A percentile compares a stretch with the other conserved stretches of the same genome.
phyloP scores from a whole-genome alignment of 2,113 vertebrate species.

The Urocynchramus pylzowi region DNA sequence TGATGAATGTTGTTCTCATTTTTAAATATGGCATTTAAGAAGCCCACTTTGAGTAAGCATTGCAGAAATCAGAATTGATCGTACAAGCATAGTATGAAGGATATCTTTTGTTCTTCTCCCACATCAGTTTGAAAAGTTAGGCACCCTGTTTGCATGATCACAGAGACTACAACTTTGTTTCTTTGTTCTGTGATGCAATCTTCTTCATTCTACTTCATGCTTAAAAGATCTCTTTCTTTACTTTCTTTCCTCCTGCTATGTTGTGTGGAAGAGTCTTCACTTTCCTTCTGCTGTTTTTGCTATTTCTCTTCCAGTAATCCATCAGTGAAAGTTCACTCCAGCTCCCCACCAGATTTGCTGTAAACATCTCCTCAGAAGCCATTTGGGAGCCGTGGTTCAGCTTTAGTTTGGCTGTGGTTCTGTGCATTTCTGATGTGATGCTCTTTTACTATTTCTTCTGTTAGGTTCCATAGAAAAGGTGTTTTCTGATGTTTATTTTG shows the following conservation, averaged over 20 bases:
- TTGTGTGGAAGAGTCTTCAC: neutral
- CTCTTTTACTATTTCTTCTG: neutral
- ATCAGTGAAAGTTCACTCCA: neutral
- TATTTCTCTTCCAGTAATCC: neutral
- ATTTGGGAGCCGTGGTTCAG: neutral
- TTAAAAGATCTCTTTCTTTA: neutral
- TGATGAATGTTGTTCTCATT: neutral
- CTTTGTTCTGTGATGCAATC: neutral
- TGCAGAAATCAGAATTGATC: neutral
- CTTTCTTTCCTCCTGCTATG: neutral
- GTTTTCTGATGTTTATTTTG: neutral
- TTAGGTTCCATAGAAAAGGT: neutral
- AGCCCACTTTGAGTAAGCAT: neutral
- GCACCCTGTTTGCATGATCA: neutral
- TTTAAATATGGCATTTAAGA: neutral
- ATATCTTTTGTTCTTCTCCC: neutral
- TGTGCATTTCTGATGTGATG: neutral
- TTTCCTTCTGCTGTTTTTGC: neutral
- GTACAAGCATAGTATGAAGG: neutral
- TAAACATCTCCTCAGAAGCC: neutral
- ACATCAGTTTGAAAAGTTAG: neutral
- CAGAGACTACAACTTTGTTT: neutral
- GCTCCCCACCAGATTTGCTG: neutral
- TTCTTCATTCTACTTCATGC: neutral
- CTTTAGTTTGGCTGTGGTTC: neutral